Base-by-base conservation (phyloP, 2,888 invertebrate genomes). In the Omphaloscelis lunosa region DNA sequence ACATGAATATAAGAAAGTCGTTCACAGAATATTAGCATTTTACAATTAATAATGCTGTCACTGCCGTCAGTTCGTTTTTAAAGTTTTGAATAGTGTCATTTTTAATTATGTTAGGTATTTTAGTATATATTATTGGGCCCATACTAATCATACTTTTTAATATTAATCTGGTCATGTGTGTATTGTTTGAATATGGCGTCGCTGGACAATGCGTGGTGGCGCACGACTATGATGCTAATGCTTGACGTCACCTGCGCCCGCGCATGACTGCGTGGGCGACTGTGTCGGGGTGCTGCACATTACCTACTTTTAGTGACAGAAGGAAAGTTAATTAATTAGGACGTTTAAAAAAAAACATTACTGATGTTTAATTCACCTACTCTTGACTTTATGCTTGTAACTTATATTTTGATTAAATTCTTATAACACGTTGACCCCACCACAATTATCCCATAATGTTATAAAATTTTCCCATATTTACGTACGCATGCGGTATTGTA, bases 211-310 rank as follows among this genome's bases (percentile, higher is more conserved):
- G 80, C 81, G 59, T 80, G 87, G 72, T 69, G 76, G 65, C 53
- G 68, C 83, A 80, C 85, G 74, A 91, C 90, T 89, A 87, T 89
- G 87, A 90, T 91, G 90, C 84, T 84, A 91, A 91, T 90, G 63
- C 39, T 83, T 90, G 89, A 88, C 90, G 89, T 87, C 87, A 61
- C 53, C 68, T 71, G 79, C 79, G 71, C 75, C 75, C 58, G 80
- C 78, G 78, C 80, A 75, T 41, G 63, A 20, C 70, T 56, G 66
- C 45, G 56, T 72, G 51, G 56, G 74, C 17, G 29, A 70, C 67
- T 56, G 27, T 27, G 27, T 41, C 45, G n/a, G 59, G 65, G 61
- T 51, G 53, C 71, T 41, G 53, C 67, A 53, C 58, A 53, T 53
- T 62, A 48, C 62, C 34, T 48, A n/a, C 29, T 51, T 63, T 15